Evolutionary conservation across 1,140 invertebrate species (phyloP), one percentile per base, ranked within the genome.

Genomic region (Ooceraea biroi): DNA sequence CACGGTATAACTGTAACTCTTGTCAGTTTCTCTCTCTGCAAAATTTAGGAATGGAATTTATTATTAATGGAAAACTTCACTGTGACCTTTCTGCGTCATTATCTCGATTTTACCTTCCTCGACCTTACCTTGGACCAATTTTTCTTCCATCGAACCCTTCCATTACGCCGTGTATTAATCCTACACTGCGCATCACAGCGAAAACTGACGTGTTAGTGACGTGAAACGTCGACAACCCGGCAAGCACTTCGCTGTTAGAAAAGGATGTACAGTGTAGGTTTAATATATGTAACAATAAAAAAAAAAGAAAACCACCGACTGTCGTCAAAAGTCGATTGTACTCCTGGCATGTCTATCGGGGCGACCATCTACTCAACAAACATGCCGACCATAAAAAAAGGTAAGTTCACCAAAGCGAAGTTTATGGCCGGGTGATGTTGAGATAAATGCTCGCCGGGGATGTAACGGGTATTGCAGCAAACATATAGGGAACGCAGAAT

Each of bases 281-380:
- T 22, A 60, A 77, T 50, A 36, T n/a, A n/a, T n/a, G 65, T 36
- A 36, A 36, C 36, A 36, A 36, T n/a, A 17, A 4, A 5, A 52
- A 10, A 52, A 17, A 52, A 52, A 52, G 14, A 50, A 69, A 69
- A 55, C 30, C 76, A 44, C 48, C 63, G 74, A 78, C 74, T 68
- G 61, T 68, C 74, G 36, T 69, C 63, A 55, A 78, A 78, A 78
- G 48, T 78, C 76, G 48, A 78, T 77, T 66, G 73, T 19, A 17
- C 48, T 55, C 25, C 52, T n/a, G 61, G 14, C 2, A 36, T 66
- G 65, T 66, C 66, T 66, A 66, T 55, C 74, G 63, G 36, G 36
- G 14, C 48, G 30, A 14, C n/a, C 61, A 14, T 50, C 17, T 58
- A 77, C 25, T 78, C 27, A 44, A 55, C 65, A 57, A 46, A 17